A percentile compares a stretch with the other conserved stretches of the same genome.
Conservation (phyloP, 2,113 vertebrate genomes). For the Eptesicus fuscus region DNA sequence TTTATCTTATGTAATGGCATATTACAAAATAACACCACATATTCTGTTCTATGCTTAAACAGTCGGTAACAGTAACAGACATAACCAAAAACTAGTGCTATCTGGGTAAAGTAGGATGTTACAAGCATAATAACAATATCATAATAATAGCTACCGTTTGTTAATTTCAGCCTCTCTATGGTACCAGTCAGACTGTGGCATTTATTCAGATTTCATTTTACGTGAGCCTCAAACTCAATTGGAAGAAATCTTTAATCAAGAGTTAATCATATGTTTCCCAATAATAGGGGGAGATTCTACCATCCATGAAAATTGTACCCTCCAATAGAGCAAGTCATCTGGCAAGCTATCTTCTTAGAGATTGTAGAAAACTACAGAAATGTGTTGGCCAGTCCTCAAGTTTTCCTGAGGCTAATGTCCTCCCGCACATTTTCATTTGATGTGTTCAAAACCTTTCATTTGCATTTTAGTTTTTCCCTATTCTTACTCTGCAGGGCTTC, state of each 20-base stretch:
- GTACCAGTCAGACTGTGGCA: constrained; percentile 13
- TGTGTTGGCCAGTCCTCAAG: not conserved
- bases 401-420: not conserved
- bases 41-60: not conserved
- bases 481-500: not conserved
- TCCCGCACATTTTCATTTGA: not conserved
- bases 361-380: constrained; percentile 56
- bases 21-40: not conserved
- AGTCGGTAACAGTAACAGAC: not conserved
- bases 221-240: constrained; percentile 57
- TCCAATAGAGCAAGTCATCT: constrained; percentile 56
- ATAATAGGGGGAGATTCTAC: constrained; percentile 62
- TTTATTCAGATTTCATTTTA: constrained; percentile 64
- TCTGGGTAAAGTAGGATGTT: not conserved
- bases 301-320: constrained; percentile 64
- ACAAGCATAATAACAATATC: not conserved
- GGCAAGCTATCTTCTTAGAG: constrained; percentile 53
- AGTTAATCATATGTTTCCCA: constrained; percentile 58
- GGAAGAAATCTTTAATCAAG: constrained; percentile 64
- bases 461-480: not conserved
- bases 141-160: not conserved
- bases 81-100: not conserved
- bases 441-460: not conserved
- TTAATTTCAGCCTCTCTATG: constrained; percentile 33
- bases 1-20: not conserved